A percentile compares a stretch with the other conserved stretches of the same genome.
These are phyloP conservation scores for Cheilosia variabilis DNA, from an alignment of 2,888 invertebrate species.

Conservation along the genomic window DNA sequence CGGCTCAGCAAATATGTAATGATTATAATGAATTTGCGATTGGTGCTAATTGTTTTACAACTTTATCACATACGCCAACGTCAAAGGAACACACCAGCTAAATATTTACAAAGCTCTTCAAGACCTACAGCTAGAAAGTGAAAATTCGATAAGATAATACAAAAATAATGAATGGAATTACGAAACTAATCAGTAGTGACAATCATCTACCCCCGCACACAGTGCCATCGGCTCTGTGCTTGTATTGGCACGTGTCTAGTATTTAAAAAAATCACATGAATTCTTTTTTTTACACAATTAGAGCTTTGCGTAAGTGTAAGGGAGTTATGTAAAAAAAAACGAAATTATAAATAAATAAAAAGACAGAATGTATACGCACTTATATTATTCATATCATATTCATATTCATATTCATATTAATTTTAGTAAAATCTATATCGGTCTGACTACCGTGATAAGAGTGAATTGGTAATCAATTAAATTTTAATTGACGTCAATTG, in stretches of 20 bases:
- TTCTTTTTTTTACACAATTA: conserved; percentile 8
- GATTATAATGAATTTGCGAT: conserved; percentile 15
- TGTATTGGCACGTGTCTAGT: conserved; percentile 21
- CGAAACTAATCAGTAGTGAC: conserved; percentile 7
- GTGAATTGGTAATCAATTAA: conserved; percentile 41
- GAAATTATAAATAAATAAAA: not conserved
- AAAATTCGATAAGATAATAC: conserved; percentile 55
- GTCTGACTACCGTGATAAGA: conserved; percentile 31
- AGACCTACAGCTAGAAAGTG: conserved; percentile 48
- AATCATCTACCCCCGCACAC: conserved; percentile 5
- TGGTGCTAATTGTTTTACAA: conserved; percentile 47
- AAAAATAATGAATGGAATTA: conserved; percentile 35
- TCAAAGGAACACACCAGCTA: conserved; percentile 3
- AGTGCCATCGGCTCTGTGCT: not conserved
- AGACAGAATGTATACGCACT: not conserved
- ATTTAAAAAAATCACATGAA: not conserved
- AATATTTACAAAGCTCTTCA: conserved; percentile 2
- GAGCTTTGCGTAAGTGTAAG: not conserved
- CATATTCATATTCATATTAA: conserved; percentile 2
- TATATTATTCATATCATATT: too few relatives aligned
- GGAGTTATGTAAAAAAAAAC: not conserved
- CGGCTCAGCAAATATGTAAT: conserved; percentile 30
- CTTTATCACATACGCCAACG: conserved; percentile 12
- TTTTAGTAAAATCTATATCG: conserved; percentile 7
- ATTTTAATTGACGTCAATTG: conserved; percentile 50